Evolutionary conservation across 1,140 invertebrate genomes (phyloP).

Genomic region (Apis cerana): DNA sequence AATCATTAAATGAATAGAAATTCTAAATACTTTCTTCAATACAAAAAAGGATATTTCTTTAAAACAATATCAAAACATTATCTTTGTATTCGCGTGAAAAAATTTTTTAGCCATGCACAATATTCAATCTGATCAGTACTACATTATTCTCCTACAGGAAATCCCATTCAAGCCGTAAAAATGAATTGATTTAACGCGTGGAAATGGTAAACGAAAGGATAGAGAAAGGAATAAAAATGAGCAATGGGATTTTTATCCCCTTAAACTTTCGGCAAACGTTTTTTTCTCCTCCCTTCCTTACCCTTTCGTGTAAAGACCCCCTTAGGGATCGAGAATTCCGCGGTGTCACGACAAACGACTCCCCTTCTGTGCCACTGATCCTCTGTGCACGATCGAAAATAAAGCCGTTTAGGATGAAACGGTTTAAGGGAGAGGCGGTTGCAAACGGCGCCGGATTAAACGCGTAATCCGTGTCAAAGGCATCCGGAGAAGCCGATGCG

Average conservation of each 20-base stretch:
- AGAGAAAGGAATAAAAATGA: background rate
- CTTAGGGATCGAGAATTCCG: constrained; percentile 6
- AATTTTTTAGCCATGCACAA: too few relatives aligned
- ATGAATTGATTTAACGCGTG: background rate
- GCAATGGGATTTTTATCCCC: constrained; percentile 27
- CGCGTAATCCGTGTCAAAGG: constrained; percentile 47
- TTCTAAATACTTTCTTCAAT: too few relatives aligned
- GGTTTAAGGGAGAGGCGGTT: constrained; percentile 10
- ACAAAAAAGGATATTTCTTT: too few relatives aligned
- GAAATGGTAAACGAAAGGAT: background rate
- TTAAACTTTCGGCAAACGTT: constrained; percentile 20
- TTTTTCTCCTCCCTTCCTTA: background rate
- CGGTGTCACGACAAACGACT: background rate
- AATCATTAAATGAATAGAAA: too few relatives aligned
- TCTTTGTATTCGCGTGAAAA: too few relatives aligned
- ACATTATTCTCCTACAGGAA: too few relatives aligned
- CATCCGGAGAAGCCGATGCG: constrained; percentile 7
- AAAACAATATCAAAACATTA: too few relatives aligned
- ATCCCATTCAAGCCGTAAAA: too few relatives aligned
- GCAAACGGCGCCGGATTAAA: constrained; percentile 29
- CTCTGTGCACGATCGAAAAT: constrained; percentile 32
- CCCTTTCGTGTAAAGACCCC: background rate
- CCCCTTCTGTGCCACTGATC: background rate
- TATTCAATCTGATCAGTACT: too few relatives aligned
- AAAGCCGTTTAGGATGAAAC: constrained; percentile 41